Base-by-base conservation (phyloP, 2,113 vertebrate genomes). In the Hippolais icterina region DNA sequence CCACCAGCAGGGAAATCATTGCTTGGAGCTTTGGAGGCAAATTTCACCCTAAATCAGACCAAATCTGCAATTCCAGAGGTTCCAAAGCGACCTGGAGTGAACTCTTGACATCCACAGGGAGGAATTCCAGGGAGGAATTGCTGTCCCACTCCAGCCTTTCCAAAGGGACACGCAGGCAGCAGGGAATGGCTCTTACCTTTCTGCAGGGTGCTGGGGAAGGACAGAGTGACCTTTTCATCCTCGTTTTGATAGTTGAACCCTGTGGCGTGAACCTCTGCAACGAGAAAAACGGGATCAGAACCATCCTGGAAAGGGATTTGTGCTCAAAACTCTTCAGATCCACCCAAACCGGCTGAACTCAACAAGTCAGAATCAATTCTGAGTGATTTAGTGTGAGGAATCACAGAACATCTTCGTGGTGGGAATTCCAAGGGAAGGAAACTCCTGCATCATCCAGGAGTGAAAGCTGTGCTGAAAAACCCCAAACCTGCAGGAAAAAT, bases 231-330 rank as follows among this genome's bases (percentile, higher is more conserved):
- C 97, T 99, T 99, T 85, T 99, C 99, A 93, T 99, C 99, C 97
- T 99, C 99, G 6, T 99, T 99, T 56, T 99, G 99, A 94, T 99
- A 99, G 97, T 99, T 99, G 98, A 99, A 99, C 88, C 99, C 99
- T 28, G 99, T 99, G 49, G 99, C 99, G 13, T 99, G 99, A 87
- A 99, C 99, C 98, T 99, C 99, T 99, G 94, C 17, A 98, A 98
- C 2, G 83, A 57, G 57, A 82, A 95, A 81, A 70, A 17, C 6
- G 13, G 11, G 27, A 9, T 81, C 2, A 5, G 69, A 86, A 56
- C 2, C 29, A 9, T 6, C 47, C 44, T 17, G 64, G 52, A 22
- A 39, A 28, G 6, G 42, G 24, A 7, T 33, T 25, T 29, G 5
- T 50, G 47, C 23, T 46, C 33, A 7, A 10, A 84, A 46, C 11